Evolutionary conservation across 2,797 vertebrate species (phyloP).

Genomic region (Brotula barbata): DNA sequence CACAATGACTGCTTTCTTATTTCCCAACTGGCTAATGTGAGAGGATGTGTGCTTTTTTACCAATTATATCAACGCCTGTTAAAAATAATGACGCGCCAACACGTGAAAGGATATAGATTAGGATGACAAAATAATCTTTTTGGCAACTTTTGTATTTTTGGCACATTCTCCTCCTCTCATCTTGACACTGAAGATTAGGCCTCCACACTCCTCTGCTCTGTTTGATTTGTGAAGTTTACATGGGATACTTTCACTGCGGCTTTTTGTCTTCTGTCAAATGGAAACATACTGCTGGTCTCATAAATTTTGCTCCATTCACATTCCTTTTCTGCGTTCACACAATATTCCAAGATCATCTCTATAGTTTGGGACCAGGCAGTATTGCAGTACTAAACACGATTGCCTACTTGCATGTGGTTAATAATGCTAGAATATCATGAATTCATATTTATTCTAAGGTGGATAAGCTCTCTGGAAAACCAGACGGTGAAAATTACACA

Average conservation of each 20-base stretch:
- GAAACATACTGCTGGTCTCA: neutral
- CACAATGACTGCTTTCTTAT: constrained; percentile 29
- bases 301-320: no score
- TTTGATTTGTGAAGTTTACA: constrained; percentile 26
- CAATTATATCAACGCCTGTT: constrained; percentile 40
- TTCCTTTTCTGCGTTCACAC: no score
- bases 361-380: no score
- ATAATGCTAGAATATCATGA: neutral
- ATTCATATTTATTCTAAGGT: no score
- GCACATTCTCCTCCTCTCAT: constrained; percentile 21
- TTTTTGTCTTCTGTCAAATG: constrained; percentile 6
- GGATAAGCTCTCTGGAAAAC: no score
- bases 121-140: constrained; percentile 47
- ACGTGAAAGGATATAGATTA: constrained; percentile 37
- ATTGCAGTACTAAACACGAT: no score
- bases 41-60: constrained; percentile 31
- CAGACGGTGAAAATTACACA: no score
- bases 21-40: constrained; percentile 28
- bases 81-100: constrained; percentile 29
- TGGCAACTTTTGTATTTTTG: constrained; percentile 45
- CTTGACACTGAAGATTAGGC: constrained; percentile 13
- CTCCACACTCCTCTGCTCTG: constrained; percentile 16
- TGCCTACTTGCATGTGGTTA: neutral
- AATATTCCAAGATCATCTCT: no score
- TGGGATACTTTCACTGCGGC: constrained; percentile 24